Evolutionary conservation across 1,140 invertebrate genomes (phyloP).

Genomic region (Yoshiicerus persimilis): DNA sequence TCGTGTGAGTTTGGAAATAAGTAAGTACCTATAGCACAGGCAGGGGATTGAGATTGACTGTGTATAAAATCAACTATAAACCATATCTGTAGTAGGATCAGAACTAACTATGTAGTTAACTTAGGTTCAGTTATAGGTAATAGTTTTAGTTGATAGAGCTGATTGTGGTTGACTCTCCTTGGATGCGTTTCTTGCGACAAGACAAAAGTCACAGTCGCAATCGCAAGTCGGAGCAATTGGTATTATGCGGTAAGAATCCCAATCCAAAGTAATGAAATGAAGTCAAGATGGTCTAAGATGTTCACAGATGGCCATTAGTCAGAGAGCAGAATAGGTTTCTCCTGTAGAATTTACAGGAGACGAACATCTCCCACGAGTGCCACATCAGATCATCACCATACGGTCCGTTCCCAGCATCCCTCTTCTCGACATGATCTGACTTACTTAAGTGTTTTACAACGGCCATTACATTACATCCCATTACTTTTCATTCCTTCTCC

Average conservation of each 20-base stretch:
- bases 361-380: conserved; percentile 31
- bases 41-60: too few relatives aligned
- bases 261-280: conserved; percentile 23
- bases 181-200: background rate
- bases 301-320: conserved; percentile 29
- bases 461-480: conserved; percentile 33
- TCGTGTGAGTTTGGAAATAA: background rate
- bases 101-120: background rate
- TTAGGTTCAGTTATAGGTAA: background rate
- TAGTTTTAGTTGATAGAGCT: background rate
- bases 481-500: conserved; percentile 32
- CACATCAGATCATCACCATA: conserved; percentile 35
- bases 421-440: conserved; percentile 29
- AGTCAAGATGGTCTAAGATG: conserved; percentile 32
- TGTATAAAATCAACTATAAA: background rate
- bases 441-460: conserved; percentile 36
- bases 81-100: background rate
- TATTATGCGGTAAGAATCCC: conserved; percentile 15
- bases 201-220: background rate
- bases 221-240: conserved; percentile 6
- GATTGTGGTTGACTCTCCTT: background rate
- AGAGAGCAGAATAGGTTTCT: conserved; percentile 1
- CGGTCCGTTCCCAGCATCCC: conserved; percentile 26
- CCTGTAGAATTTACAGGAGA: conserved; percentile 11
- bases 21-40: background rate